phyloP scores from a whole-genome alignment of 2,113 vertebrate species.

The Hiodon tergisus region DNA sequence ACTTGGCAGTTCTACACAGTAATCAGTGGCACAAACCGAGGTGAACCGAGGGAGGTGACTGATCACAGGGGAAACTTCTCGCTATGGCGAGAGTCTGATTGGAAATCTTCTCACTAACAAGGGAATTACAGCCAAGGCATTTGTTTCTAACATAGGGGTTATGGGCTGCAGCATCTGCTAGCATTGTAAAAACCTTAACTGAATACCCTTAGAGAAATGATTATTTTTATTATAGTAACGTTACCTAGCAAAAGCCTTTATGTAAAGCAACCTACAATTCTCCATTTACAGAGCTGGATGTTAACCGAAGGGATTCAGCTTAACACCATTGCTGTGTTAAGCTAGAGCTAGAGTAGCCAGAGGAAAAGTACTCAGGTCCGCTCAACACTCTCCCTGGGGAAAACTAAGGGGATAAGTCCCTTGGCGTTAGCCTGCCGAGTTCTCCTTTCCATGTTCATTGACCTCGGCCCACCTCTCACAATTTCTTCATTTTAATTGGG shows the following conservation, averaged over 20 bases:
- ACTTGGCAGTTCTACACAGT: slow-evolving; percentile 1
- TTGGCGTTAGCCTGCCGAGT: not conserved
- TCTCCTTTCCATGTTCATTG: slow-evolving; percentile 5
- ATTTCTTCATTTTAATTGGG: slow-evolving; percentile 17
- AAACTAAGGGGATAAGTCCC: slow-evolving; percentile 12
- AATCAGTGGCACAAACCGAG: not conserved
- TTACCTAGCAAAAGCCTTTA: too few relatives aligned
- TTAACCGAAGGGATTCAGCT: not conserved
- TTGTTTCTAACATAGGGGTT: not conserved
- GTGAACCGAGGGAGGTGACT: not conserved
- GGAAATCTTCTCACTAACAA: not conserved
- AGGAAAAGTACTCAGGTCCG: slow-evolving; percentile 47
- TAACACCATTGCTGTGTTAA: slow-evolving; percentile 46
- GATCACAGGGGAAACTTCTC: not conserved
- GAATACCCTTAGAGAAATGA: too few relatives aligned
- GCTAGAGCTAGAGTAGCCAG: slow-evolving; percentile 59
- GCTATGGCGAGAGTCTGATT: not conserved
- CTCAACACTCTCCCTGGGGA: slow-evolving; percentile 24
- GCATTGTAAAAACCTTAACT: not conserved
- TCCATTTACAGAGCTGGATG: too few relatives aligned
- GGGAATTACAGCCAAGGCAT: not conserved
- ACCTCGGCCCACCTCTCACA: slow-evolving; percentile 3
- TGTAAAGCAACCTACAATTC: too few relatives aligned
- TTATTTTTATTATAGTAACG: too few relatives aligned
- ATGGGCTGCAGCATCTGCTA: not conserved